A percentile compares a stretch with the other conserved stretches of the same genome.
Conservation (phyloP, 2,797 vertebrate species). For the Galaxias olidus region DNA sequence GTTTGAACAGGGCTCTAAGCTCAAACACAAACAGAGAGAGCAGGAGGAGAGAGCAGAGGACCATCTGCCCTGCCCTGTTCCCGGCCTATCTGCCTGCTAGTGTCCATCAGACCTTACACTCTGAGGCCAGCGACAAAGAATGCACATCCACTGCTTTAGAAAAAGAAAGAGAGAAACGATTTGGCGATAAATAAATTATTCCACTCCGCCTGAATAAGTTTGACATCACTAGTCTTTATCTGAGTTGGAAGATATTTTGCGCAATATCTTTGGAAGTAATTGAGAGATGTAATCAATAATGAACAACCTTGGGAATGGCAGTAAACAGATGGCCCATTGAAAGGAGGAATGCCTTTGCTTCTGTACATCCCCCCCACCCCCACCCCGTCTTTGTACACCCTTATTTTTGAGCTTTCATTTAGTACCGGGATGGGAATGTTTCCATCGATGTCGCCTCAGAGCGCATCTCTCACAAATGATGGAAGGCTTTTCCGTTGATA, state of each 20-base stretch:
- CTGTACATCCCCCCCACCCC: constrained; percentile 36
- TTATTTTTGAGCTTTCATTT: constrained; percentile 71
- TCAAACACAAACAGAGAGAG: constrained; percentile 77
- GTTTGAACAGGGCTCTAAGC: constrained; percentile 76
- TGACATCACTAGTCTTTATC: constrained; percentile 70
- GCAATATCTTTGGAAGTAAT: constrained; percentile 60
- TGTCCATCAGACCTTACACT: constrained; percentile 42
- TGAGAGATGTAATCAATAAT: constrained; percentile 77
- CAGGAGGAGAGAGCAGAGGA: constrained; percentile 51
- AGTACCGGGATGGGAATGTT: constrained; percentile 52
- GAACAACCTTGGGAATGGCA: constrained; percentile 74
- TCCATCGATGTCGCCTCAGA: constrained; percentile 33
- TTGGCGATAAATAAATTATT: constrained; percentile 36
- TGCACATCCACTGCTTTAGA: constrained; percentile 58
- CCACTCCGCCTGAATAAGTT: constrained; percentile 55
- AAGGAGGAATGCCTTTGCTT: constrained; percentile 66
- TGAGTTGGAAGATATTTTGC: constrained; percentile 30
- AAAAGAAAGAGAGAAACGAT: constrained; percentile 43
- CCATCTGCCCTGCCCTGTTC: constrained; percentile 72
- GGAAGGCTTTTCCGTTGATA: constrained; percentile 61
- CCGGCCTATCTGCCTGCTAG: constrained; percentile 68
- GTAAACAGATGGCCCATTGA: constrained; percentile 76
- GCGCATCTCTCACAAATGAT: constrained; percentile 49
- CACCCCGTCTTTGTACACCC: constrained; percentile 1
- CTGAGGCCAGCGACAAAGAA: constrained; percentile 52